phyloP scores from a whole-genome alignment of 2,797 vertebrate genomes.

The Periparus ater region DNA sequence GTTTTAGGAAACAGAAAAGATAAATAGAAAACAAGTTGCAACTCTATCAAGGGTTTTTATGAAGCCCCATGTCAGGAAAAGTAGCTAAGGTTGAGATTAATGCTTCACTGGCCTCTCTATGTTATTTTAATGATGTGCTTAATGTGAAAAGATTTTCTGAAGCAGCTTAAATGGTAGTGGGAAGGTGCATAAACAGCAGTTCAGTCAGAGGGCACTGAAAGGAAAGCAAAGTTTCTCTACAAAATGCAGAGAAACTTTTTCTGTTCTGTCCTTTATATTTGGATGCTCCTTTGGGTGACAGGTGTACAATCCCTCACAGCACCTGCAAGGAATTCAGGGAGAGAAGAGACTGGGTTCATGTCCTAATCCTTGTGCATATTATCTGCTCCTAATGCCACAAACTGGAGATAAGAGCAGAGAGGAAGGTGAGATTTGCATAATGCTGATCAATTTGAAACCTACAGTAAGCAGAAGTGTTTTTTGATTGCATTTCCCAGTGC shows the following conservation, averaged over 20 bases:
- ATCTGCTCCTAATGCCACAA: neutral
- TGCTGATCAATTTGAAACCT: neutral
- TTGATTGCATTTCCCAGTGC: constrained; percentile 14
- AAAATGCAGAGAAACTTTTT: neutral
- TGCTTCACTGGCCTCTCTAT: neutral
- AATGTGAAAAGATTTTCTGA: neutral
- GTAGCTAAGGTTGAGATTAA: neutral
- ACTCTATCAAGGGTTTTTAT: neutral
- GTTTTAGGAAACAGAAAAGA: neutral
- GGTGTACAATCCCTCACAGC: neutral
- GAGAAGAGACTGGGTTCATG: neutral
- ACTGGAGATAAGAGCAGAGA: neutral
- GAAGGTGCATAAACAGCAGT: neutral
- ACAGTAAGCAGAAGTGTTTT: constrained; percentile 19
- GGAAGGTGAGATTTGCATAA: constrained; percentile 26
- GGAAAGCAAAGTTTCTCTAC: neutral
- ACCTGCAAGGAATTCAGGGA: neutral
- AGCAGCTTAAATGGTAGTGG: neutral
- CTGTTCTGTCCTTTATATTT: neutral
- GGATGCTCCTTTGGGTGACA: neutral
- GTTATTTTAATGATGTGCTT: constrained; percentile 17
- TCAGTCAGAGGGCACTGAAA: neutral
- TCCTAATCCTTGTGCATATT: neutral
- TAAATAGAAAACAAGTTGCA: neutral
- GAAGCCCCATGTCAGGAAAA: neutral